Percentiles rank a stretch among this genome's conserved stretches.
These are phyloP conservation scores for Dysidea cf. avara DNA, from an alignment of 37 sponge, comb jelly and placozoan species.

Conservation along the genomic window DNA sequence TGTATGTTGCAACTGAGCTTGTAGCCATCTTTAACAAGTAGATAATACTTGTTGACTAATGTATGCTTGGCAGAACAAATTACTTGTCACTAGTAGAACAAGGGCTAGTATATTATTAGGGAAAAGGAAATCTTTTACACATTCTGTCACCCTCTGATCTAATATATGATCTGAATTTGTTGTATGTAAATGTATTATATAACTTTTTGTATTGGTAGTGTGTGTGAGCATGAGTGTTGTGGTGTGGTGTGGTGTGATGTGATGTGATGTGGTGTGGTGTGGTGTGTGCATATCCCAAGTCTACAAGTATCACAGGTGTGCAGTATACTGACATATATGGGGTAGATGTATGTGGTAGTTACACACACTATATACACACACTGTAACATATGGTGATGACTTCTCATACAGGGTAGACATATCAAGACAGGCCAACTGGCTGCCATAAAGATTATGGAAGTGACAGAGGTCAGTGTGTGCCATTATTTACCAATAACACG, in stretches of 20 bases:
- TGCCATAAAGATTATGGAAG: conserved; percentile 97
- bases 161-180: neutral
- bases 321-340: neutral
- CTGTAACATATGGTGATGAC: neutral
- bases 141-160: neutral
- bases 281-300: no score
- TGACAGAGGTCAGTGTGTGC: conserved; percentile 74
- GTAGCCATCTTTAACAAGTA: neutral
- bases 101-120: neutral
- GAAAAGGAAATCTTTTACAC: neutral
- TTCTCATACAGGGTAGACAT: conserved; percentile 49
- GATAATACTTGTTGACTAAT: neutral
- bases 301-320: no score
- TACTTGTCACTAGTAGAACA: neutral
- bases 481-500: no score
- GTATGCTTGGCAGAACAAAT: neutral
- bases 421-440: conserved; percentile 89
- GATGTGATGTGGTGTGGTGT: no score
- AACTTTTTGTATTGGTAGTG: no score
- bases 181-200: no score
- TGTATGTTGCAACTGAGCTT: neutral
- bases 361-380: no score
- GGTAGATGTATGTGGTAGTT: neutral
- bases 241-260: no score
- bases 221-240: no score